These are phyloP conservation scores for Hemistola chrysoprasaria DNA, from an alignment of 2,888 invertebrate species.

Conservation along the genomic window DNA sequence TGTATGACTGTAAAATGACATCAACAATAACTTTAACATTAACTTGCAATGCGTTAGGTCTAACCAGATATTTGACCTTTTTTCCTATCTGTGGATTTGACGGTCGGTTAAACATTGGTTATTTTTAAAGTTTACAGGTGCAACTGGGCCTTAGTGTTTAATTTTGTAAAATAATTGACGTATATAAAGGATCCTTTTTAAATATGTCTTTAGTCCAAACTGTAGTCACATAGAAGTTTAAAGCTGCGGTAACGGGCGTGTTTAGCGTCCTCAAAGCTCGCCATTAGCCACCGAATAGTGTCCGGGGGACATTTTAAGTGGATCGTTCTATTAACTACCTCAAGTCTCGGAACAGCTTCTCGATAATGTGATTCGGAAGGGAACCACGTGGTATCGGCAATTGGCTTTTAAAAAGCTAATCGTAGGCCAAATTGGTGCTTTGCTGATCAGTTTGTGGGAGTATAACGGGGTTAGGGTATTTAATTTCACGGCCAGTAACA, in stretches of 20 bases:
- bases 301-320: conserved; percentile 40
- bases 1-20: no score
- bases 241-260: conserved; percentile 32
- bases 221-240: conserved; percentile 15
- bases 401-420: conserved; percentile 27
- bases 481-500: conserved; percentile 7
- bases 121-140: no score
- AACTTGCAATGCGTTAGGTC: no score
- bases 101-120: no score
- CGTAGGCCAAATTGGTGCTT: conserved; percentile 23
- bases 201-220: no score
- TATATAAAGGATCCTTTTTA: no score
- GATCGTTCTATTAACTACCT: conserved; percentile 43
- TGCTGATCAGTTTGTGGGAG: conserved; percentile 13
- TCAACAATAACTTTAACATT: no score
- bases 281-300: conserved; percentile 47
- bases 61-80: no score
- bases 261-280: conserved; percentile 44
- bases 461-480: conserved; percentile 2
- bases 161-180: no score
- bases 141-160: no score
- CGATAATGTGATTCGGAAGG: conserved; percentile 29
- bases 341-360: conserved; percentile 23
- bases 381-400: conserved; percentile 18
- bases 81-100: no score